Conservation (phyloP, 2,888 invertebrate species). For the Agrotis exclamationis region DNA sequence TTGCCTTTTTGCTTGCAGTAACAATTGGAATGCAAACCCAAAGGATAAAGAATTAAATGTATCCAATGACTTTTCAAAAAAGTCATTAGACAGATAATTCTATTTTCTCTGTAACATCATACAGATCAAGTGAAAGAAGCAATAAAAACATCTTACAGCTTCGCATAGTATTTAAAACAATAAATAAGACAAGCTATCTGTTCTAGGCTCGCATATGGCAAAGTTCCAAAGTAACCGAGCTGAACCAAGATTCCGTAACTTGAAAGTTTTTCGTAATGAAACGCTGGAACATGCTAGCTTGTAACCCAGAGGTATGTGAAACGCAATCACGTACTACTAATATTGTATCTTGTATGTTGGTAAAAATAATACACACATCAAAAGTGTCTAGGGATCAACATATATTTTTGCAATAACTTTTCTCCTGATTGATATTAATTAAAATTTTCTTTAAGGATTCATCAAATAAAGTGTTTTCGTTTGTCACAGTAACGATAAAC, state of each 20-base stretch:
- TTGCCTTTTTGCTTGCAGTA: no score
- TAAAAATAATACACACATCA: slow-evolving; percentile 11
- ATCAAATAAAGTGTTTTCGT: no score
- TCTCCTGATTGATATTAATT: no score
- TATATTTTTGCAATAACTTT: no score
- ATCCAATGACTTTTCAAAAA: no score
- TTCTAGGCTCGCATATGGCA: slow-evolving; percentile 35
- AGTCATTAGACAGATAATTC: not conserved
- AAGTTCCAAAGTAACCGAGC: slow-evolving; percentile 34
- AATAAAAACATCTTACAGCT: slow-evolving; percentile 46
- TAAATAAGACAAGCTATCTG: slow-evolving; percentile 57
- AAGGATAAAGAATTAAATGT: no score
- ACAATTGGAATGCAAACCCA: no score
- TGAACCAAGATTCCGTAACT: slow-evolving; percentile 42
- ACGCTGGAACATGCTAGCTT: slow-evolving; percentile 92
- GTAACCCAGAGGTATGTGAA: slow-evolving; percentile 97
- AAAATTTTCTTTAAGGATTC: no score
- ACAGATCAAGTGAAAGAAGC: slow-evolving; percentile 16
- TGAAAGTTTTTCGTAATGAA: slow-evolving; percentile 48
- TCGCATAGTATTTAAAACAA: slow-evolving; percentile 20
- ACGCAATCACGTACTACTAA: slow-evolving; percentile 95
- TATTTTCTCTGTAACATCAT: not conserved
- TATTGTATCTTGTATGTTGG: not conserved
- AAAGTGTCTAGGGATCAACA: no score
- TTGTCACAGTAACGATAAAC: no score